These are phyloP conservation scores for Watsonalla binaria DNA, from an alignment of 2,888 invertebrate species.

Conservation along the genomic window DNA sequence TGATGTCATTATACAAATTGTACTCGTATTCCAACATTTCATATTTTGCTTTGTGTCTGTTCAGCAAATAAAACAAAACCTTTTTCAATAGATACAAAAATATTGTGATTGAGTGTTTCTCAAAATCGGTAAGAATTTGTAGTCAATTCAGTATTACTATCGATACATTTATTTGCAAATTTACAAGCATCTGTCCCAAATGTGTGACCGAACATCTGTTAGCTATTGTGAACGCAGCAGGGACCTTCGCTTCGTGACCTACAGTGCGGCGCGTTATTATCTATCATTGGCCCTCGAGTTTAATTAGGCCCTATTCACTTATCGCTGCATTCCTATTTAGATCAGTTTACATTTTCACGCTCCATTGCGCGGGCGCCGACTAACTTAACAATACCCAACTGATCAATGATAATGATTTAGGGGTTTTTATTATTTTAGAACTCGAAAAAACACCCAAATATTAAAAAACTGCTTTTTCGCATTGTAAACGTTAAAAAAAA, in stretches of 20 bases:
- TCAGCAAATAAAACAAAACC: too few relatives aligned
- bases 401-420: constrained; percentile 47
- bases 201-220: constrained; percentile 64
- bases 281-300: constrained; percentile 51
- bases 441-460: not conserved
- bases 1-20: constrained; percentile 5
- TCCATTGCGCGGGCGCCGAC: constrained; percentile 43
- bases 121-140: too few relatives aligned
- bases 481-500: not conserved
- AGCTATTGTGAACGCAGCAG: constrained; percentile 27
- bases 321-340: constrained; percentile 59
- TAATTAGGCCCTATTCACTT: constrained; percentile 73
- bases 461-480: too few relatives aligned
- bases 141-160: constrained; percentile 34
- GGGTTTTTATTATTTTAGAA: constrained; percentile 5
- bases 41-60: constrained; percentile 16
- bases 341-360: constrained; percentile 61
- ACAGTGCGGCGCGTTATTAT: constrained; percentile 43
- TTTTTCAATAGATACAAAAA: constrained; percentile 1
- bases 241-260: constrained; percentile 53
- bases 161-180: constrained; percentile 40
- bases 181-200: constrained; percentile 59
- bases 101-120: too few relatives aligned
- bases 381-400: constrained; percentile 40
- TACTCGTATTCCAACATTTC: constrained; percentile 3